phyloP scores from a whole-genome alignment of 1,140 invertebrate species.

The Steinernema feltiae region DNA sequence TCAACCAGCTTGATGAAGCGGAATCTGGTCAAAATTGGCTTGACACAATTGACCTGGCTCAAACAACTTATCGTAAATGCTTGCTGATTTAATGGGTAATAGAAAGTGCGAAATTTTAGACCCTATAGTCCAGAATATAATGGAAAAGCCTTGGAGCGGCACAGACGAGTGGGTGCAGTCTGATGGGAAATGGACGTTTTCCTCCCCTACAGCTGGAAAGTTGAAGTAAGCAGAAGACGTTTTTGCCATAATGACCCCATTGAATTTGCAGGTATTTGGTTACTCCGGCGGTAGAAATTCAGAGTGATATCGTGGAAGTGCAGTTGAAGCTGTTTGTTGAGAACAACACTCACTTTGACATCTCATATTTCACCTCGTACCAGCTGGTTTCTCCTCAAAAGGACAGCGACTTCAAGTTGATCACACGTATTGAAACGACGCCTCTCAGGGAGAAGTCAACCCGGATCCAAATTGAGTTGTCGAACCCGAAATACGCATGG shows the following conservation, averaged over 20 bases:
- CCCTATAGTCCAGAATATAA: neutral
- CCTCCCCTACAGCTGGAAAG: neutral
- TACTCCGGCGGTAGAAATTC: neutral
- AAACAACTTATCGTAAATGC: neutral
- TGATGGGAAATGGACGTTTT: neutral
- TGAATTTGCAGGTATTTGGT: neutral
- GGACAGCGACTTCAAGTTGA: neutral
- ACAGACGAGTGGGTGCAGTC: neutral
- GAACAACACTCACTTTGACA: neutral
- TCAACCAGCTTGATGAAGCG: neutral
- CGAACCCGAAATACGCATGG: neutral
- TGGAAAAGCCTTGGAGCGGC: neutral
- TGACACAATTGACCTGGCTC: neutral
- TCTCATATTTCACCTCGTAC: neutral
- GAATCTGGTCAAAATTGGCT: neutral
- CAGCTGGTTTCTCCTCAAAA: neutral
- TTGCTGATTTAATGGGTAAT: neutral
- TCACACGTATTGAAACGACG: neutral
- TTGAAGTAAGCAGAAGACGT: too few species aligned
- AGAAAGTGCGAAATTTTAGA: neutral
- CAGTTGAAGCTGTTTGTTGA: neutral
- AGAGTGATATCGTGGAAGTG: neutral
- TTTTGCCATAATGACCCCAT: neutral
- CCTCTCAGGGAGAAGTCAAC: neutral
- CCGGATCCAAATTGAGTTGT: neutral